Conservation (phyloP, 2,888 invertebrate species). For the Timandra comae region DNA sequence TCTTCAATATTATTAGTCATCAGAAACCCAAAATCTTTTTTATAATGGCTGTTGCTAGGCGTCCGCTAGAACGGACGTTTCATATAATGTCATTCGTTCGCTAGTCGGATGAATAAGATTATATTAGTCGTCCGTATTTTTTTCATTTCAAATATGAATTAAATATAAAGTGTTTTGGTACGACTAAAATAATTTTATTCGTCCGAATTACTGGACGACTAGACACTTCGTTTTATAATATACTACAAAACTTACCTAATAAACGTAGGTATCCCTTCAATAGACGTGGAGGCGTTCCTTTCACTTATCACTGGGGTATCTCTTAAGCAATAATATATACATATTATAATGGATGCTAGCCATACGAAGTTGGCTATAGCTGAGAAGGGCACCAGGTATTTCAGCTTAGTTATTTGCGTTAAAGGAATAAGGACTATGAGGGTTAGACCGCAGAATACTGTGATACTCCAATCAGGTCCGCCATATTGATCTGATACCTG, state of each 20-base stretch:
- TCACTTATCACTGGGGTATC: slow-evolving; percentile 56
- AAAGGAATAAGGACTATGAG: slow-evolving; percentile 82
- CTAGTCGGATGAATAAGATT: no score
- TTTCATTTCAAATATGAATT: no score
- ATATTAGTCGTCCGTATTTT: no score
- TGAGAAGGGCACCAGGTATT: slow-evolving; percentile 92
- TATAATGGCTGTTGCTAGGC: no score
- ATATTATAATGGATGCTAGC: slow-evolving; percentile 85
- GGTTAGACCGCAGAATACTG: slow-evolving; percentile 80
- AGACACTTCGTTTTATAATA: no score
- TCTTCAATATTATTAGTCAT: no score
- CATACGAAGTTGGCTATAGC: slow-evolving; percentile 90
- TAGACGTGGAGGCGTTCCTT: slow-evolving; percentile 64
- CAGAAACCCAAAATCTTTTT: not conserved
- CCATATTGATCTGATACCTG: slow-evolving; percentile 75
- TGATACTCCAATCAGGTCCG: slow-evolving; percentile 73
- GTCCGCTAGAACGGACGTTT: not conserved
- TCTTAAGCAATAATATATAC: slow-evolving; percentile 87
- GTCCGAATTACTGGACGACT: no score
- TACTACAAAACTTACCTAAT: slow-evolving; percentile 82
- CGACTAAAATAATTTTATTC: no score
- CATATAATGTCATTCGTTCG: not conserved
- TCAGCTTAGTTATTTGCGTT: slow-evolving; percentile 86
- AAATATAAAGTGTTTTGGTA: no score
- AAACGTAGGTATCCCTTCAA: slow-evolving; percentile 86